phyloP scores from a whole-genome alignment of 2,797 vertebrate genomes.

The Triplophysa bombifrons region DNA sequence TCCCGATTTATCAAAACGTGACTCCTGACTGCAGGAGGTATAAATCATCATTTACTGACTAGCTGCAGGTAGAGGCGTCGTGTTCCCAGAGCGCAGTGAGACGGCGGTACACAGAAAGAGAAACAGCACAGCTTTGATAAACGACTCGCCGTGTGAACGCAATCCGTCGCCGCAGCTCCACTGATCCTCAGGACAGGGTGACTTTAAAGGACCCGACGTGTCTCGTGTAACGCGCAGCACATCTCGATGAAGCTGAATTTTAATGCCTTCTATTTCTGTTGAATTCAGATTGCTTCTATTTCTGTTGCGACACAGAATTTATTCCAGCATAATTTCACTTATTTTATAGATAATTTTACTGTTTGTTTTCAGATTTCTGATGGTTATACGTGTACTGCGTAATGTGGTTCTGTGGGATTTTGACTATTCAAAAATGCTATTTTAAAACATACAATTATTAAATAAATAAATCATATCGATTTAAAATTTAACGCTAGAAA shows the following conservation, averaged over 20 bases:
- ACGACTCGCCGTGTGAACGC: constrained; percentile 25
- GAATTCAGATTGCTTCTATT: no score
- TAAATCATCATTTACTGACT: constrained; percentile 66
- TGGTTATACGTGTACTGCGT: no score
- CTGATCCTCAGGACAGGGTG: constrained; percentile 45
- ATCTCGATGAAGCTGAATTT: constrained; percentile 24
- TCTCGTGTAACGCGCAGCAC: constrained; percentile 14
- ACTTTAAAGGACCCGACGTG: constrained; percentile 35
- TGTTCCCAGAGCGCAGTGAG: constrained; percentile 38
- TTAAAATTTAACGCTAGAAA: no score
- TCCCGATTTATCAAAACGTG: constrained; percentile 62
- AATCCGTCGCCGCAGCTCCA: constrained; percentile 18
- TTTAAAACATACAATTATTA: no score
- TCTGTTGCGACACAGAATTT: no score
- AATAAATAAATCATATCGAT: no score
- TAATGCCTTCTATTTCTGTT: neutral
- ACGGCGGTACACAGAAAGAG: constrained; percentile 30
- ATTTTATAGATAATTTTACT: no score
- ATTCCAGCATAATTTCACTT: no score
- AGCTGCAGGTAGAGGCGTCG: constrained; percentile 45
- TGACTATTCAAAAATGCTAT: no score
- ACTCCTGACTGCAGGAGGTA: constrained; percentile 47
- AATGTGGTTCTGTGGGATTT: no score
- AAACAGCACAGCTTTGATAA: constrained; percentile 47
- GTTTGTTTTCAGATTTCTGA: no score